Base-by-base conservation (phyloP, 2,113 vertebrate genomes). In the Ictidomys tridecemlineatus region DNA sequence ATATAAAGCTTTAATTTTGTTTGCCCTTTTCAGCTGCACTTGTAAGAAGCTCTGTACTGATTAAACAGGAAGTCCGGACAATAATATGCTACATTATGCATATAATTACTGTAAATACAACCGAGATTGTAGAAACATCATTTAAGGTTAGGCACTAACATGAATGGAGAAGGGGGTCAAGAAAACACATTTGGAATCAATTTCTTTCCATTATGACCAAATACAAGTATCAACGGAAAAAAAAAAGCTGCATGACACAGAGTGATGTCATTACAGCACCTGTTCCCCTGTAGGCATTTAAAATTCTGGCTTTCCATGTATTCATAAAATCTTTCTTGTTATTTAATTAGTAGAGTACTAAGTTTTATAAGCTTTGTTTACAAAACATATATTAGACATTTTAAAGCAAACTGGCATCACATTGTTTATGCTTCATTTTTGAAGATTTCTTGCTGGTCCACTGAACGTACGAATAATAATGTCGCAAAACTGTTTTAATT, bases 51-150 rank as follows among this genome's bases (percentile, higher is more conserved):
- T 98, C 98, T 97, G 97, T 98, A 98, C 98, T 98, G 98, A 99
- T 99, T 99, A 99, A 99, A 99, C 98, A 98, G 99, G 98, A 99
- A 99, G 98, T 98, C 98, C 97, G 97, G 98, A 99, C 98, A 98
- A 99, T 99, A 99, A 99, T 99, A 99, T 98, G 98, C 98, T 98
- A 98, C 98, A 98, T 99, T 99, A 99, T 98, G 98, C 98, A 99
- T 98, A 98, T 99, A 99, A 99, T 99, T 99, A 99, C 98, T 98
- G 98, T 98, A 99, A 99, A 99, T 99, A 99, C 98, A 98, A 98
- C 98, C 79, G 91, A 98, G 97, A 98, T 98, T 98, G 98, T 97
- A 98, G 98, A 98, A 98, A 99, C 98, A 98, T 98, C 83, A 98
- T 98, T 98, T 99, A 98, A 98, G 98, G 98, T 98, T 98, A 98